Evolutionary conservation across 64 coral and sea anemone species (phyloP), one percentile per base, ranked within the genome.

Genomic region (Montipora efflorescens): DNA sequence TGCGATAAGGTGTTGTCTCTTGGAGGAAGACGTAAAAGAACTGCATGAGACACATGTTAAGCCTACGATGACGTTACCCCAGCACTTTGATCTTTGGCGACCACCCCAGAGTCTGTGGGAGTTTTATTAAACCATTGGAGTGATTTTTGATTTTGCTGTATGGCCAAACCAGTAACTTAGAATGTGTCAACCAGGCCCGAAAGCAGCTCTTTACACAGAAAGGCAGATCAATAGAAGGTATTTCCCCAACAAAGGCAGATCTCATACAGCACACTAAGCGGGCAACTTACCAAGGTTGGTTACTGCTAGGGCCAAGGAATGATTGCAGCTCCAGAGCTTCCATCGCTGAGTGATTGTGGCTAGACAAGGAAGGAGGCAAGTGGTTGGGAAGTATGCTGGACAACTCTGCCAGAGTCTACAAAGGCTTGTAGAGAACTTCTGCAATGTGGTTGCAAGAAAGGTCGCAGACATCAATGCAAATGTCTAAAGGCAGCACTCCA

Each of bases 131-230:
- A 57, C 16, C 7, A 66, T 44, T 95, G 5, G 75, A 95, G 89
- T 18, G 93, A 58, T 91, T 76, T 88, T 76, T 62, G 22, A 67
- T 87, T 7, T 43, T 95, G 13, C 52, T 95, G 7, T 87, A 85
- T 70, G 80, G 67, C 79, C 36, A 67, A n/a, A 80, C 83, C 9
- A 95, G 94, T 58, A 91, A 25, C 67, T 48, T 72, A 15, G 59
- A 44, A 21, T 59, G 47, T 61, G 78, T 95, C 28, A 88, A 95
- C 36, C 57, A 91, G 19, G 87, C 73, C 52, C 67, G 59, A 21
- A 90, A 91, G 57, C 80, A 91, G 55, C 74, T 87, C 21, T 83
- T 86, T 67, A 82, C 79, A 23, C 55, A 92, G 43, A 92, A 86
- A 58, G 5, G 6, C 5, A 11, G 14, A 16, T 11, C 11, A 14